Evolutionary conservation across 2,888 invertebrate species (phyloP).

Genomic region (Cyclophora albipunctata): DNA sequence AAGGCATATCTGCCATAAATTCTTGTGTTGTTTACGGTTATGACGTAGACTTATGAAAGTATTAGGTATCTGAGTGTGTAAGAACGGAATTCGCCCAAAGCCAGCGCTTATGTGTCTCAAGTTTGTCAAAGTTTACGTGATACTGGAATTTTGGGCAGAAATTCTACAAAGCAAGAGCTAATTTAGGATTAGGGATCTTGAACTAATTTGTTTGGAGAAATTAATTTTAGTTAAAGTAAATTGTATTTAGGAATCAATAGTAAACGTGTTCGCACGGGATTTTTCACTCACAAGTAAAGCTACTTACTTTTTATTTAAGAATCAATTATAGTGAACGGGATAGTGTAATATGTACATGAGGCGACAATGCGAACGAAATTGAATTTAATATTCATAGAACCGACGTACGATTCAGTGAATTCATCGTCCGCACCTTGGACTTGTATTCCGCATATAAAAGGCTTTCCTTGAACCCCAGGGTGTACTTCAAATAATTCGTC

Average conservation of each 20-base stretch:
- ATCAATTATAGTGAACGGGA: no score
- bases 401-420: conserved; percentile 72
- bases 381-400: conserved; percentile 73
- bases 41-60: conserved; percentile 48
- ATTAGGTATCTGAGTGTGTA: conserved; percentile 41
- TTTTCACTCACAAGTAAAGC: no score
- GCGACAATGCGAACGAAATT: conserved; percentile 68
- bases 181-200: no score
- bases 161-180: no score
- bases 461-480: conserved; percentile 59
- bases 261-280: no score
- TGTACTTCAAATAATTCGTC: conserved; percentile 67
- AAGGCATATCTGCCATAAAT: conserved; percentile 58
- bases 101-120: conserved; percentile 37
- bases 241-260: no score
- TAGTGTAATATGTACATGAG: conserved; percentile 31
- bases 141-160: conserved; percentile 38
- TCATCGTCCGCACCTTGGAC: conserved; percentile 69
- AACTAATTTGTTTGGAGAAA: neutral
- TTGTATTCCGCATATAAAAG: conserved; percentile 67
- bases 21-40: conserved; percentile 59
- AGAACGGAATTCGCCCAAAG: conserved; percentile 37
- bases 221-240: conserved; percentile 3
- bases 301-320: no score
- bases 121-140: conserved; percentile 34